Base-by-base conservation (phyloP, 64 coral and sea anemone genomes). In the Dendrophyllia cribrosa region DNA sequence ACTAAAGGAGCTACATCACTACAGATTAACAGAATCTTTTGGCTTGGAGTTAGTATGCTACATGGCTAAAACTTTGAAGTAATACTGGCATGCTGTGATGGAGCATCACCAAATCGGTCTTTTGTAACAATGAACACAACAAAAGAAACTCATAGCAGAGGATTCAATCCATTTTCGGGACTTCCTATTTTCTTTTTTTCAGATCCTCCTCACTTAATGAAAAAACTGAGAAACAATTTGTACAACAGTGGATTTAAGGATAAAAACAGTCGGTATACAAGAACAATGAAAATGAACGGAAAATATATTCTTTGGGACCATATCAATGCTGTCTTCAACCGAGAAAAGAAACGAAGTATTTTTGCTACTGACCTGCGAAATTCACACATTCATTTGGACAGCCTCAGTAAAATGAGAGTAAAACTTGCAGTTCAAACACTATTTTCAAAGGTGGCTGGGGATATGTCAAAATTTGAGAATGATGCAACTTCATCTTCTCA, bases 141-240 rank as follows among this genome's bases (percentile, higher is more conserved):
- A 13, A 92, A 92, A 59, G 17, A n/a, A 76, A n/a, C 71, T 85
- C 74, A 86, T 10, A 92, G 90, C 68, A 77, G 77, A 56, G 53
- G 90, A 19, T 62, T 43, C 9, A 92, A 92, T 66, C 81, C 88
- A 13, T 92, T 85, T 76, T 77, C 80, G 17, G 60, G 23, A 1
- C 74, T 58, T 24, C 90, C 90, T 15, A 66, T 92, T 46, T 92
- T 86, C 51, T 76, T 86, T 86, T 51, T 90, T 5, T 90, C 90
- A 76, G 90, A 92, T 50, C 90, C 82, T 63, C 82, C 90, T 73
- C 80, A 92, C 74, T 43, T 92, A 49, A 86, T 92, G 82, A 92
- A 92, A 92, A 92, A 92, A 82, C 20, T 92, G 23, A 92, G 90
- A 58, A 92, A 92, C 58, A 92, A 86, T 26, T 23, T 92, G 25